Percentiles rank a stretch among this genome's conserved stretches.
phyloP scores from a whole-genome alignment of 2,113 vertebrate species.

The Casuarius casuarius region DNA sequence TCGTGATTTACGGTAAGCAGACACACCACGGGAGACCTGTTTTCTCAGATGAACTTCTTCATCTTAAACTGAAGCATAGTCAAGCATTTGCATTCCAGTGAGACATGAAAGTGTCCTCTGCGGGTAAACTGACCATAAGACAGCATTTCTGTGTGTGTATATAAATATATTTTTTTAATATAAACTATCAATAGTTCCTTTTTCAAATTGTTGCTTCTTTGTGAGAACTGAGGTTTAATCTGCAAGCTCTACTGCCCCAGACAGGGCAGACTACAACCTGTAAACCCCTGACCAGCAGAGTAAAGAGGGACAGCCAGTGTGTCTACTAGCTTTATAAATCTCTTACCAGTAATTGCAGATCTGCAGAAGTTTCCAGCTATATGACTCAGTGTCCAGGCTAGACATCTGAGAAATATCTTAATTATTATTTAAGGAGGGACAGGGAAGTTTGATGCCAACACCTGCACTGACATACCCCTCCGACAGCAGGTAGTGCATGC shows the following conservation, averaged over 20 bases:
- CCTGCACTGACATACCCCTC: background rate
- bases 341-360: background rate
- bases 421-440: background rate
- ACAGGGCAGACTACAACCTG: background rate
- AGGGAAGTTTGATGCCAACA: background rate
- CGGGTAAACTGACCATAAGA: conserved; percentile 23
- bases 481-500: background rate
- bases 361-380: background rate
- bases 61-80: conserved; percentile 23
- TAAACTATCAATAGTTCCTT: background rate
- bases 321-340: background rate
- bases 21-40: background rate
- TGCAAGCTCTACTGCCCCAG: background rate
- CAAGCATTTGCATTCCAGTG: background rate
- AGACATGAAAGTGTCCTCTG: conserved; percentile 25
- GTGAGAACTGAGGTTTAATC: background rate
- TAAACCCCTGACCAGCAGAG: background rate
- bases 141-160: background rate
- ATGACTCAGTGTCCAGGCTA: too few relatives aligned
- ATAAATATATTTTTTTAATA: background rate
- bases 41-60: background rate
- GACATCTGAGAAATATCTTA: background rate
- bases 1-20: background rate
- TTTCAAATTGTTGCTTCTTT: background rate
- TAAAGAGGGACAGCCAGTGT: background rate